phyloP scores from a whole-genome alignment of 1,140 invertebrate species.

The Danaus plexippus region DNA sequence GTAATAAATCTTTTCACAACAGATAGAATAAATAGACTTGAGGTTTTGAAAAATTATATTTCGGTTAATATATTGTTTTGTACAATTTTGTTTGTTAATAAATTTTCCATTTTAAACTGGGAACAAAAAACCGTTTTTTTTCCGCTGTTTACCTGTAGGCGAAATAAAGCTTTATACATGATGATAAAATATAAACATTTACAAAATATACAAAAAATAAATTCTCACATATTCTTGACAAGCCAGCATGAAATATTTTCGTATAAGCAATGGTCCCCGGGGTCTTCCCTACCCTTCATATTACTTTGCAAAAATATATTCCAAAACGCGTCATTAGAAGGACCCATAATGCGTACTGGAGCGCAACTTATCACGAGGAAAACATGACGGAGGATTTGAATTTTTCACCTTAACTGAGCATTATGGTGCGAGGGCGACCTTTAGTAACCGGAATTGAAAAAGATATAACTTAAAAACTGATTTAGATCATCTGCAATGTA shows the following conservation, averaged over 20 bases:
- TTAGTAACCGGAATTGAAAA: background rate
- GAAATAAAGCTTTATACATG: too few species aligned
- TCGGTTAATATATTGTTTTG: background rate
- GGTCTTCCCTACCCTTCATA: background rate
- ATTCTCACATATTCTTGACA: background rate
- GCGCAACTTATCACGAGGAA: constrained; percentile 3
- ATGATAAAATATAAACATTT: too few species aligned
- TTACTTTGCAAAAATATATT: constrained; percentile 5
- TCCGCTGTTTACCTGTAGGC: too few species aligned
- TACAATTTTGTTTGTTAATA: constrained; percentile 1
- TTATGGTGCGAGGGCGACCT: background rate
- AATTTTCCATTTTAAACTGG: too few species aligned
- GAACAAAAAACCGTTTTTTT: too few species aligned
- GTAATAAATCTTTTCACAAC: too few species aligned
- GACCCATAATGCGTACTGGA: background rate
- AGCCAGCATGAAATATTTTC: constrained; percentile 4
- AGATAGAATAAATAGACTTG: too few species aligned
- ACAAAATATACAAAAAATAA: background rate
- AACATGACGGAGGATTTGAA: constrained; percentile 1
- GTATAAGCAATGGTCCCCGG: constrained; percentile 1
- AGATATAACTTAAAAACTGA: too few species aligned
- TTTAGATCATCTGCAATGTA: too few species aligned
- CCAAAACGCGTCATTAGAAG: constrained; percentile 1
- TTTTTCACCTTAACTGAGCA: constrained; percentile 1
- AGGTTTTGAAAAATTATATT: constrained; percentile 3